Base-by-base conservation (phyloP, 2,113 vertebrate species). In the Siphamia tubifer region DNA sequence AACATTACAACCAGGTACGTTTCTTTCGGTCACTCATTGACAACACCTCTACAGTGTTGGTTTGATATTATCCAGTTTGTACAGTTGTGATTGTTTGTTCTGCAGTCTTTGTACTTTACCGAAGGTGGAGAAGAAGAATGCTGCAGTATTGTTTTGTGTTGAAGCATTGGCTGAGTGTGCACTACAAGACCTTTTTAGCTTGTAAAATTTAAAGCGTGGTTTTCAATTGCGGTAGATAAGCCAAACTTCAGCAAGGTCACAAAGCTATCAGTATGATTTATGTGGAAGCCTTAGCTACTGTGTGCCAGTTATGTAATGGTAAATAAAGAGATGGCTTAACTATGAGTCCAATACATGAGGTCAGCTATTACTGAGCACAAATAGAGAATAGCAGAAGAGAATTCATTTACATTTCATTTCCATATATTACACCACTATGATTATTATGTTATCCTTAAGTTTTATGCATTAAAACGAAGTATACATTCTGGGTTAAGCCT, bases 191-290 rank as follows among this genome's bases (percentile, higher is more conserved):
- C 36, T 31, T 17, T 28, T 19, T 3, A 9, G 49, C 52, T 51
- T 28, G 51, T 63, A 51, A 35, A 17, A 62, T 16, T 20, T 30
- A 31, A 38, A 43, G 19, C 1, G 2, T 42, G 30, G 17, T 36
- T 8, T 32, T 15, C 25, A 12, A 34, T 19, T 34, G 28, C 36
- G 35, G 28, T 17, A 76, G 72, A 68, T 63, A 76, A 76, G 66
- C 44, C 25, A 15, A 57, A 76, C 36, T 27, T 15, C 44, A 44
- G 38, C 38, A 27, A 39, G 58, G 65, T 70, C 44, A 16, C 38
- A 16, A 6, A 38, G 45, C 58, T 40, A 44, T 52, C 38, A 15
- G 25, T 30, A 2, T 52, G 45, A 58, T 65, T 51, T 58, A 77
- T 70, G 44, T 32, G 38, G 24, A 45, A 27, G 52, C 48, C 17